phyloP scores from a whole-genome alignment of 2,113 vertebrate species.

The Cryptotis parvus region DNA sequence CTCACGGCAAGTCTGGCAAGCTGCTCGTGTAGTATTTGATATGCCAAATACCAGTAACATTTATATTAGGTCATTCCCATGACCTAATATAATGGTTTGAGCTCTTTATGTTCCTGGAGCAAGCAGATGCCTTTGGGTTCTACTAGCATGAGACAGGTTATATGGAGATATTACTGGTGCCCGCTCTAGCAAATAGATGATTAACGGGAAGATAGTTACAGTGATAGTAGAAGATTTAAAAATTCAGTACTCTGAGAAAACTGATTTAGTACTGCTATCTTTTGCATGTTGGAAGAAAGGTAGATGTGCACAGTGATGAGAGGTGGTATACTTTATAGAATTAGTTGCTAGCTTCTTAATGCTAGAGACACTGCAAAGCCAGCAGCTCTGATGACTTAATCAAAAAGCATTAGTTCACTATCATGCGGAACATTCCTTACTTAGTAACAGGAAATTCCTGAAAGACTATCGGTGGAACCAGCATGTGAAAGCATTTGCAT shows the following conservation, averaged over 20 bases:
- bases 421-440: constrained; percentile 51
- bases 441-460: constrained; percentile 78
- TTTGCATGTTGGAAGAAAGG: not conserved
- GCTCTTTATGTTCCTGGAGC: too few relatives aligned
- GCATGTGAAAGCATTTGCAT: constrained; percentile 77
- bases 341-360: not conserved
- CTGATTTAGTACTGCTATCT: not conserved
- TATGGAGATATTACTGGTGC: too few relatives aligned
- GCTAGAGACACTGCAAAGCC: not conserved
- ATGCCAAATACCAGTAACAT: too few relatives aligned
- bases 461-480: constrained; percentile 78
- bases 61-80: too few relatives aligned
- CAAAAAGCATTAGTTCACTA: constrained; percentile 4
- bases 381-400: not conserved
- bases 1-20: too few relatives aligned
- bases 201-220: too few relatives aligned
- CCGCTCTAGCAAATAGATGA: too few relatives aligned
- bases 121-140: too few relatives aligned
- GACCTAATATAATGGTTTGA: too few relatives aligned
- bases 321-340: not conserved
- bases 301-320: not conserved
- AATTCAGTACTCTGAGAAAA: not conserved
- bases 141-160: too few relatives aligned
- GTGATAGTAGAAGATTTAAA: not conserved
- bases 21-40: too few relatives aligned